Percentiles rank a stretch among this genome's conserved stretches.
Evolutionary conservation across 2,888 invertebrate genomes (phyloP).

Genomic region (Pristionchus maxplancki): DNA sequence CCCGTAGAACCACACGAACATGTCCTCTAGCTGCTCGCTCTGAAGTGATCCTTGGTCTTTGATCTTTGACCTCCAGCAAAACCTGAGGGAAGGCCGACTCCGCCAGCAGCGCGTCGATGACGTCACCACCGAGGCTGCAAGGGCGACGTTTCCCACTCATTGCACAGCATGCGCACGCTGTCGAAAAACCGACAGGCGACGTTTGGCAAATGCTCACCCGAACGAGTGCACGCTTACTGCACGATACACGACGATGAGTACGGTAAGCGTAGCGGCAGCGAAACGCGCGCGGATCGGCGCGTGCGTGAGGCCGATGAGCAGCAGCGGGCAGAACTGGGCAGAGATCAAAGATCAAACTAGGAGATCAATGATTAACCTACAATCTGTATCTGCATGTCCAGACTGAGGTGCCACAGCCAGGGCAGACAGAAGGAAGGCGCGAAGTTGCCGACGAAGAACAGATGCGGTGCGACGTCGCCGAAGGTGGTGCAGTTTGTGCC

Average conservation of each 20-base stretch:
- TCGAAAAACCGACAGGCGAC: background rate
- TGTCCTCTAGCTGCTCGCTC: background rate
- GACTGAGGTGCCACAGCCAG: slow-evolving; percentile 70
- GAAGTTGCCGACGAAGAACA: slow-evolving; percentile 63
- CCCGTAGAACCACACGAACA: slow-evolving; percentile 50
- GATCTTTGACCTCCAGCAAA: background rate
- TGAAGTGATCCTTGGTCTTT: background rate
- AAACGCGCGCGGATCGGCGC: slow-evolving; percentile 49
- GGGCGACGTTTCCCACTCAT: background rate
- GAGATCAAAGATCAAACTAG: slow-evolving; percentile 13
- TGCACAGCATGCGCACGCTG: background rate
- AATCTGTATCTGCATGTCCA: slow-evolving; percentile 69
- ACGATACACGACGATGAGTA: slow-evolving; percentile 39
- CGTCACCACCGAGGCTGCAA: slow-evolving; percentile 27
- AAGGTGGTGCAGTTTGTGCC: slow-evolving; percentile 61
- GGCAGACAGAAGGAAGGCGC: slow-evolving; percentile 65
- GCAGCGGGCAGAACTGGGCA: slow-evolving; percentile 57
- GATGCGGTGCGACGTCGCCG: slow-evolving; percentile 61
- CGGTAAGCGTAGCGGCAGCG: background rate
- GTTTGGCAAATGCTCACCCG: background rate
- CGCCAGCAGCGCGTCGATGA: slow-evolving; percentile 34
- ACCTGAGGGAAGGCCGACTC: slow-evolving; percentile 41
- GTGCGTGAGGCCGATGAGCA: slow-evolving; percentile 55
- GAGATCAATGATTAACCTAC: slow-evolving; percentile 52
- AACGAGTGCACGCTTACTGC: slow-evolving; percentile 25